Evolutionary conservation across 2,797 vertebrate genomes (phyloP), one percentile per base, ranked within the genome.

Genomic region (Gymnoscopelus microlampas): DNA sequence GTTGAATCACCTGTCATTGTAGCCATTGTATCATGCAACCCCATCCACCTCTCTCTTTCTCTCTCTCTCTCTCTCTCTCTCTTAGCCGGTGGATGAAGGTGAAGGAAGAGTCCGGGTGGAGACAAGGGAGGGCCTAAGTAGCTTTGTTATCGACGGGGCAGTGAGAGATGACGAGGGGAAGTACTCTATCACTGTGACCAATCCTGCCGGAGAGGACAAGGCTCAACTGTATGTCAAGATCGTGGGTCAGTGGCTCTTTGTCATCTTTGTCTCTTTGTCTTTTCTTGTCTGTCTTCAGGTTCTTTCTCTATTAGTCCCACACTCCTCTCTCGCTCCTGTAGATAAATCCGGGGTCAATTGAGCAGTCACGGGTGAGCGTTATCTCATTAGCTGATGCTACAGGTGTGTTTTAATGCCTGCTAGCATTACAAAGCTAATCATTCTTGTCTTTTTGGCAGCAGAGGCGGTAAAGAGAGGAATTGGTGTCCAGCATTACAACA

Each of bases 131-230:
- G 94, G 89, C 14, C 56, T 89, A 79, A 95, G 94, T 93, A 96
- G 94, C 87, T 95, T 97, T 0, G 90, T 97, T n/a, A 96, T 98
- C 0, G 96, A 98, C 81, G 94, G 94, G 4, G 95, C 96, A 0
- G 93, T 94, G 85, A 87, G 90, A 23, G 58, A 23, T 0, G 96
- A 98, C 0, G 95, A 96, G 87, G 95, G 92, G 0, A 70, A 13
- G 3, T 98, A 97, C 81, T 87, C 79, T 73, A 96, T 98, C 89
- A 92, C 89, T 0, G 95, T 97, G 59, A 89, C 85, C 53, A 98
- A 97, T 86, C 95, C 96, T 0, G 85, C 53, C 0, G 96, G 96
- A 51, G 95, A 96, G 66, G 96, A 97, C 62, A 89, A 92, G 68
- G 95, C 94, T 5, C 79, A 92, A 47, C 57, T 98, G 76, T 80